Evolutionary conservation across 2,113 vertebrate genomes (phyloP).

Genomic region (Oreotrochilus melanogaster): DNA sequence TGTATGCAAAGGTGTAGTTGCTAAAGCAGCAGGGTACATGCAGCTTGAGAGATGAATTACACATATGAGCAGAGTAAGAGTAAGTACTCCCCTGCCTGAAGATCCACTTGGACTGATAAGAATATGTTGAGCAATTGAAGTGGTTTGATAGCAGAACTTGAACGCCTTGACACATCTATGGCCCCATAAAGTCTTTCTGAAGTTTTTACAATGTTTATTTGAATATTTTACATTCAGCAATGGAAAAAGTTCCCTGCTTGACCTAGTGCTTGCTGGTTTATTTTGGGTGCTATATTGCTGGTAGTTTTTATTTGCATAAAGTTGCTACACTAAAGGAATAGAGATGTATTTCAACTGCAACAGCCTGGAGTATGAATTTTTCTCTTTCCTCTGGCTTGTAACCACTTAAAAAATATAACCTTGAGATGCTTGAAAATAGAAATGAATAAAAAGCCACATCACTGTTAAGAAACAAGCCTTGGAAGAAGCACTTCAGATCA

Average conservation of each 20-base stretch:
- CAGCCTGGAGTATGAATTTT: neutral
- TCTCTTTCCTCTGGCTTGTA: neutral
- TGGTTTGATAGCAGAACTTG: neutral
- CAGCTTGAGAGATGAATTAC: neutral
- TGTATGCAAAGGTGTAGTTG: neutral
- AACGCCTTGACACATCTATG: neutral
- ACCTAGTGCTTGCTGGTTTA: constrained; percentile 47
- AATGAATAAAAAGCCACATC: neutral
- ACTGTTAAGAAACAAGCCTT: neutral
- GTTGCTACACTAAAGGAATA: constrained; percentile 37
- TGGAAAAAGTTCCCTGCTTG: neutral
- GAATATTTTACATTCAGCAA: constrained; percentile 56
- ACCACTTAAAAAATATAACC: neutral
- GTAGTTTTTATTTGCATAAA: constrained; percentile 54
- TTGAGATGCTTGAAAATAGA: neutral
- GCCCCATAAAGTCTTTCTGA: constrained; percentile 46
- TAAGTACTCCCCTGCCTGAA: neutral
- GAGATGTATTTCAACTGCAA: constrained; percentile 47
- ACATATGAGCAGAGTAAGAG: neutral
- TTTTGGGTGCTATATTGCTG: constrained; percentile 17
- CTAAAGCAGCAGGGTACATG: neutral
- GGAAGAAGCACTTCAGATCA: neutral
- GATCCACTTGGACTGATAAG: neutral
- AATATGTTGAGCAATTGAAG: neutral
- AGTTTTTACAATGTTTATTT: constrained; percentile 61